A percentile compares a stretch with the other conserved stretches of the same genome.
These are phyloP conservation scores for Eudemis profundana DNA, from an alignment of 2,888 invertebrate genomes.

Conservation along the genomic window DNA sequence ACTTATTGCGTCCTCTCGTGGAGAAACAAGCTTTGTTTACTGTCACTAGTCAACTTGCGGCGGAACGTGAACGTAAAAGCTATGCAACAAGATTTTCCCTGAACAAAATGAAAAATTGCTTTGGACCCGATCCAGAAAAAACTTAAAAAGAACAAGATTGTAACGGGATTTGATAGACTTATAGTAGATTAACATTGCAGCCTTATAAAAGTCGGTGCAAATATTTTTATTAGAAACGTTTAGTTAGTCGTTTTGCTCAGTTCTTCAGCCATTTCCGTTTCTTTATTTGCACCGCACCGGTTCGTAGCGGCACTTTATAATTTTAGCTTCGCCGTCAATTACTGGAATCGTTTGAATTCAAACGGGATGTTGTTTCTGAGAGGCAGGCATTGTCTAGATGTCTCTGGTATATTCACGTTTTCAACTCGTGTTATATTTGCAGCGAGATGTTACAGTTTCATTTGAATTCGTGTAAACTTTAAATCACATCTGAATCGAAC, in stretches of 20 bases:
- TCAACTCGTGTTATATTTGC: not conserved
- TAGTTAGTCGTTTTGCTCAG: constrained; percentile 10
- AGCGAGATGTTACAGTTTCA: not conserved
- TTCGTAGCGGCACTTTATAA: constrained; percentile 28
- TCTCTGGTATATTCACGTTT: constrained; percentile 16
- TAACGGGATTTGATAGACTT: constrained; percentile 23
- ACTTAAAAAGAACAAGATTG: not conserved
- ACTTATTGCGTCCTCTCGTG: constrained; percentile 26
- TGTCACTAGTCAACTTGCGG: constrained; percentile 28
- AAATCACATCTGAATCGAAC: not conserved
- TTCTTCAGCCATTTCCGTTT: constrained; percentile 9
- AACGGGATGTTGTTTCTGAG: constrained; percentile 29
- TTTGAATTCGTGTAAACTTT: not conserved
- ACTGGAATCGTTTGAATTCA: constrained; percentile 23
- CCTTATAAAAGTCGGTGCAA: constrained; percentile 11
- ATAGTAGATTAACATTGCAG: not conserved
- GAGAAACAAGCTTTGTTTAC: constrained; percentile 38
- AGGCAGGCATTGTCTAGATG: constrained; percentile 23
- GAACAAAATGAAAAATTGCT: constrained; percentile 30
- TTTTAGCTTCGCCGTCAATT: constrained; percentile 34
- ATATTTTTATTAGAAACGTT: constrained; percentile 23
- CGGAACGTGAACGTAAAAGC: constrained; percentile 19
- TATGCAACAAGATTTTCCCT: constrained; percentile 12
- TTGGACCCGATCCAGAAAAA: constrained; percentile 27
- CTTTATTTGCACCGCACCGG: constrained; percentile 27